These are phyloP conservation scores for Pyrgilauda ruficollis DNA, from an alignment of 2,113 vertebrate genomes.

Conservation along the genomic window DNA sequence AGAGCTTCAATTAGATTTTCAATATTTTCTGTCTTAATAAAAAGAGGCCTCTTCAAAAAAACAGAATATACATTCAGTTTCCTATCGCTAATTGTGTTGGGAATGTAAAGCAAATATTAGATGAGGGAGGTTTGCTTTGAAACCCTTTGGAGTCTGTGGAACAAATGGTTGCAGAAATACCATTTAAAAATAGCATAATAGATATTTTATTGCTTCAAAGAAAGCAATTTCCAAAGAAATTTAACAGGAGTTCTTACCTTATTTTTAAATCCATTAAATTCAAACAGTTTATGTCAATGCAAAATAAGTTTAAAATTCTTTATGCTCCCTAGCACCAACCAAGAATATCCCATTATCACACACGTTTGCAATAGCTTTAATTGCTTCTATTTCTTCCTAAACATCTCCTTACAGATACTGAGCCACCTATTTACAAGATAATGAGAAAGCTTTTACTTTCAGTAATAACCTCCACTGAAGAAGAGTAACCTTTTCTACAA, in stretches of 20 bases:
- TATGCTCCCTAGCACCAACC: not conserved
- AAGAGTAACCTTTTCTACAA: conserved; percentile 2
- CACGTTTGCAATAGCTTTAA: not conserved
- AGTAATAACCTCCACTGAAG: not conserved
- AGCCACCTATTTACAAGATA: not conserved
- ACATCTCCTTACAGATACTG: not conserved
- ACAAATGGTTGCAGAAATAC: not conserved
- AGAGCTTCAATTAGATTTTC: not conserved
- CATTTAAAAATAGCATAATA: not conserved
- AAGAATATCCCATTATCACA: not conserved
- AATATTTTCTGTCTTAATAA: not conserved
- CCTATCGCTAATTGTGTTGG: not conserved
- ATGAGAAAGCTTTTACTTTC: not conserved
- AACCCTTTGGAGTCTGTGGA: not conserved
- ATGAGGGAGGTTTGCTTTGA: not conserved
- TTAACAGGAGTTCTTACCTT: not conserved
- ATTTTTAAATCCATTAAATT: conserved; percentile 19
- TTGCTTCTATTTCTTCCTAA: conserved; percentile 31
- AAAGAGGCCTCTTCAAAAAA: not conserved
- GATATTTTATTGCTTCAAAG: not conserved
- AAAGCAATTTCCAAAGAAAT: not conserved
- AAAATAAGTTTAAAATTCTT: not conserved
- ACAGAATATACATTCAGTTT: not conserved
- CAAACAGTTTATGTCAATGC: not conserved
- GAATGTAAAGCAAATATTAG: not conserved